Evolutionary conservation across 2,888 invertebrate species (phyloP).

Genomic region (Notocelia uddmanniana): DNA sequence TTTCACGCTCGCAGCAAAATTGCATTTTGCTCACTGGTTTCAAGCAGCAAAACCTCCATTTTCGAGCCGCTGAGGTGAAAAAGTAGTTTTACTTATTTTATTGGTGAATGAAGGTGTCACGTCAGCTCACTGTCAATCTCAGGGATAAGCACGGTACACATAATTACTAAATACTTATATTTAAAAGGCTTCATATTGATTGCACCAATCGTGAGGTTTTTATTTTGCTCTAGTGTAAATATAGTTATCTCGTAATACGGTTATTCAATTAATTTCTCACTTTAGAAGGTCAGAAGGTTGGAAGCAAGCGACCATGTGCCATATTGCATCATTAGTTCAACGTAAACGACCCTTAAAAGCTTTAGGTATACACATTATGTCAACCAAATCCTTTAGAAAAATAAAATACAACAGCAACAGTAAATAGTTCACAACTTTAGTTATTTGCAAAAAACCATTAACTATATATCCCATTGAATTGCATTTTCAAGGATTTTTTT

Average conservation of each 20-base stretch:
- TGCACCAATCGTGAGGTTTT: neutral
- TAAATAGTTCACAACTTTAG: conserved; percentile 14
- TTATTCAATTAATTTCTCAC: neutral
- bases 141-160: no score
- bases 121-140: no score
- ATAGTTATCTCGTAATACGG: neutral
- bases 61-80: no score
- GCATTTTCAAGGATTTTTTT: conserved; percentile 34
- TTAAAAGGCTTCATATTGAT: neutral
- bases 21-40: no score
- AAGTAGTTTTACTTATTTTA: no score
- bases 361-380: neutral
- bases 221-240: neutral
- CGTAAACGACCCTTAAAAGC: neutral
- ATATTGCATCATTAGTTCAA: neutral
- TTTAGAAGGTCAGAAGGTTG: neutral
- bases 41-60: no score
- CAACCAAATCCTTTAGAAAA: neutral
- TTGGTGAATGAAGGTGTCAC: no score
- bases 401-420: neutral
- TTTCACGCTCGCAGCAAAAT: no score
- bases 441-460: conserved; percentile 17
- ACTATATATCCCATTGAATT: conserved; percentile 33
- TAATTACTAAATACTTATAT: neutral
- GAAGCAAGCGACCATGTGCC: neutral